Evolutionary conservation across 1,140 invertebrate genomes (phyloP).

Genomic region (Mactra quadrangularis): DNA sequence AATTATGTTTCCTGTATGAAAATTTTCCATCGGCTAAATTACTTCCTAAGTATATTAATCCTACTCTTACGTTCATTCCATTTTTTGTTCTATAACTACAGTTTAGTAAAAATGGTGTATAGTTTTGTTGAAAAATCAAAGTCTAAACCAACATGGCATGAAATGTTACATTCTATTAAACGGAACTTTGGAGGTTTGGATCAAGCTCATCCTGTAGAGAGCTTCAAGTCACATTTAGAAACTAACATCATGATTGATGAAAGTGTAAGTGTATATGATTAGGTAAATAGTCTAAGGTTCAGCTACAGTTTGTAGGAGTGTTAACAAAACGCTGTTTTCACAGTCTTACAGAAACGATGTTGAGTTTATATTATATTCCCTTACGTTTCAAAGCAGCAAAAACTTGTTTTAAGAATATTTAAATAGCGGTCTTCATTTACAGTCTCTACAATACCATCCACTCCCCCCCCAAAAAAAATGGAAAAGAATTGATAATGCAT

Average conservation of each 20-base stretch:
- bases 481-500: too few species aligned
- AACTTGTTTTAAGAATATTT: too few species aligned
- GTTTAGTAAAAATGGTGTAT: constrained; percentile 79
- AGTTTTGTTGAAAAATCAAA: constrained; percentile 65
- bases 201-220: constrained; percentile 67
- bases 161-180: constrained; percentile 72
- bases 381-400: background rate
- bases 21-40: too few species aligned
- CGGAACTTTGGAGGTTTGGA: constrained; percentile 80
- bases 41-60: too few species aligned
- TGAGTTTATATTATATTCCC: background rate
- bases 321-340: too few species aligned
- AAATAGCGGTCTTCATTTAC: too few species aligned
- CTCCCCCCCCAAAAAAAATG: too few species aligned
- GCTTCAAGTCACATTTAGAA: constrained; percentile 65
- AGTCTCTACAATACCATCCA: too few species aligned
- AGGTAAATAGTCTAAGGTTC: background rate
- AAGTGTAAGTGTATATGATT: background rate
- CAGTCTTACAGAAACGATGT: too few species aligned
- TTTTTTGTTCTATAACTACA: constrained; percentile 32
- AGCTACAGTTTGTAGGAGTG: background rate
- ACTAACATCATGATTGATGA: constrained; percentile 3
- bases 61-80: too few species aligned
- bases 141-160: constrained; percentile 64
- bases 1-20: too few species aligned